Conservation (phyloP, 2,888 invertebrate genomes). For the Galerucella nymphaeae region DNA sequence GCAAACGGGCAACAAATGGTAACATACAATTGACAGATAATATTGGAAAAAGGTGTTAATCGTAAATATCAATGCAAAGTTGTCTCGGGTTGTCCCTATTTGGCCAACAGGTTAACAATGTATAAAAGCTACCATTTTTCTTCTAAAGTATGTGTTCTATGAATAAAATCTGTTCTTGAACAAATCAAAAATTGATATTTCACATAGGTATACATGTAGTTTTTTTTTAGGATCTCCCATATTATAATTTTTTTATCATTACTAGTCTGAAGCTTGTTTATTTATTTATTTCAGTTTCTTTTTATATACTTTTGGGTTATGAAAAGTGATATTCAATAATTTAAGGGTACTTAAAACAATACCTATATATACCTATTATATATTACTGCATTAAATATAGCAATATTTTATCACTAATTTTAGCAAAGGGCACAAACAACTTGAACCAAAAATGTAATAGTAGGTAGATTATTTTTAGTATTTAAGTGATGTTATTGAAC, state of each 20-base stretch:
- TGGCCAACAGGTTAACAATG: no score
- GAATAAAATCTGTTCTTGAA: not conserved
- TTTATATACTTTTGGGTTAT: conserved; percentile 12
- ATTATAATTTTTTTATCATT: not conserved
- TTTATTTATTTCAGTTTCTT: conserved; percentile 13
- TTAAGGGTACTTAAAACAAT: conserved; percentile 33
- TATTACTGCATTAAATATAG: conserved; percentile 28
- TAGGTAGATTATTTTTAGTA: conserved; percentile 14
- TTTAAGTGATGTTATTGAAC: not conserved
- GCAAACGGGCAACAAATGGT: no score
- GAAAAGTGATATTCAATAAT: conserved; percentile 21
- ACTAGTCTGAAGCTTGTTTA: not conserved
- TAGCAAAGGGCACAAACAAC: conserved; percentile 39
- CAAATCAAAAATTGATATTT: not conserved
- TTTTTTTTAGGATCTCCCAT: not conserved
- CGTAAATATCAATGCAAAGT: no score
- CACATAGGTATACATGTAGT: not conserved
- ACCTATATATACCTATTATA: conserved; percentile 21
- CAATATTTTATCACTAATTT: conserved; percentile 39
- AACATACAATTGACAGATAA: no score
- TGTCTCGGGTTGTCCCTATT: no score
- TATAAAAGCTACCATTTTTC: no score
- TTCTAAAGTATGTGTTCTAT: no score
- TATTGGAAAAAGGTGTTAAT: no score
- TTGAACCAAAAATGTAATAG: conserved; percentile 31